Evolutionary conservation across 2,888 invertebrate species (phyloP), one percentile per base, ranked within the genome.

Genomic region (Apotomis turbidana): DNA sequence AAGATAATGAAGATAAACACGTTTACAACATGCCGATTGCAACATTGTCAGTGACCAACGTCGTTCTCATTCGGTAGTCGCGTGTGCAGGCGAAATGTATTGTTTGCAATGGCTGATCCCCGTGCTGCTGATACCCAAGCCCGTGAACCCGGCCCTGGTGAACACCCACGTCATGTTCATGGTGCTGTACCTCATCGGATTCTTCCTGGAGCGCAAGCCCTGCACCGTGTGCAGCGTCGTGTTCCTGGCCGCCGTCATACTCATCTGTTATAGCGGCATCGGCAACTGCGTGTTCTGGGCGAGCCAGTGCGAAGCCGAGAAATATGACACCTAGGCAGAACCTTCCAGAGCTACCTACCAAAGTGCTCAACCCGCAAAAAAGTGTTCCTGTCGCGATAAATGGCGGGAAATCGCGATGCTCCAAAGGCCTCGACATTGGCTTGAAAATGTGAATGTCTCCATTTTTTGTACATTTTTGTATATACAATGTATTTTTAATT

Each of bases 141-240:
- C 99, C 71, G 96, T 98, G 76, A 99, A 99, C 93, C 99, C 99
- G 82, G 98, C 98, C 52, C 94, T 99, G 74, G 95, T 99, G 80
- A 97, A 99, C 88, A 99, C 99, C 70, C 98, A 99, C 90, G 98
- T 98, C 74, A 97, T 99, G 97, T 99, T 99, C 89, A 98, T 99
- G 95, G 97, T 98, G 77, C 94, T 99, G 68, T 99, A 99, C 91
- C 93, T 99, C 80, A 97, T 99, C 80, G 98, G 99, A 81, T 99
- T 99, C 93, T 99, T 99, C 90, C 94, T 99, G 81, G 99, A 99
- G 86, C 94, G 98, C 83, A 99, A 93, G 88, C 99, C 99, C 0
- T 99, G 99, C 90, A 98, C 98, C 63, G 98, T 99, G 77, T 99
- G 99, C 94, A 98, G 98, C 84, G 93, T 99, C 69, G 97, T 99